These are phyloP conservation scores for Sarcophaga peregrina DNA, from an alignment of 1,140 invertebrate genomes.

Conservation along the genomic window DNA sequence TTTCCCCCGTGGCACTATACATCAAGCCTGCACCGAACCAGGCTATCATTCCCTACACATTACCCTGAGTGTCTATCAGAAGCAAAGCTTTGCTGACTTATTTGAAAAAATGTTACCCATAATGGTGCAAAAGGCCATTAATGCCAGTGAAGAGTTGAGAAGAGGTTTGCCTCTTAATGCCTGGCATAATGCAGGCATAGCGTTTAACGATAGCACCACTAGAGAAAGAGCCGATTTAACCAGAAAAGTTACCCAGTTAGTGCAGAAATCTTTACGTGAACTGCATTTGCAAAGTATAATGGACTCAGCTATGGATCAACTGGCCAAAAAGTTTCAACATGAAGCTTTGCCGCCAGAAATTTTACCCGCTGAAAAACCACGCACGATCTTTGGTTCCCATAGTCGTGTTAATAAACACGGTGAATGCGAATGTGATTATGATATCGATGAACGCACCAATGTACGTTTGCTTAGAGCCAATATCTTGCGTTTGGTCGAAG, in stretches of 20 bases:
- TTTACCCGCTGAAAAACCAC: conserved; percentile 72
- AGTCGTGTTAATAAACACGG: conserved; percentile 76
- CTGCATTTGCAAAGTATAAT: conserved; percentile 62
- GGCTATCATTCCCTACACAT: conserved; percentile 89
- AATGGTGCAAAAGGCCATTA: conserved; percentile 79
- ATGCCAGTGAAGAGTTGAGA: conserved; percentile 78
- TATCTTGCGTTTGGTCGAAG: conserved; percentile 75
- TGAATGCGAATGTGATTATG: conserved; percentile 72
- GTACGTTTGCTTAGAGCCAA: conserved; percentile 79
- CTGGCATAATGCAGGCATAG: conserved; percentile 78
- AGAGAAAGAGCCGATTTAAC: conserved; percentile 70
- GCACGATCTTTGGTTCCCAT: conserved; percentile 77
- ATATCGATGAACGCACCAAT: conserved; percentile 76
- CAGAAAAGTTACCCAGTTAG: conserved; percentile 69
- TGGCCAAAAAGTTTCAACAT: conserved; percentile 85
- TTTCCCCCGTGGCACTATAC: conserved; percentile 91
- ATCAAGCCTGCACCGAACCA: conserved; percentile 85
- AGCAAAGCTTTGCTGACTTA: conserved; percentile 89
- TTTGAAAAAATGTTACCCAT: conserved; percentile 83
- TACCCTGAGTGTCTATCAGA: conserved; percentile 92
- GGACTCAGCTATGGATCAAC: conserved; percentile 86
- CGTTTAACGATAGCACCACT: conserved; percentile 70
- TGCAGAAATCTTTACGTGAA: conserved; percentile 61
- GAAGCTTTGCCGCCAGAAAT: conserved; percentile 88
- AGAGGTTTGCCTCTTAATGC: conserved; percentile 85